A percentile compares a stretch with the other conserved stretches of the same genome.
Evolutionary conservation across 1,140 invertebrate genomes (phyloP).

Genomic region (Episyrphus balteatus): DNA sequence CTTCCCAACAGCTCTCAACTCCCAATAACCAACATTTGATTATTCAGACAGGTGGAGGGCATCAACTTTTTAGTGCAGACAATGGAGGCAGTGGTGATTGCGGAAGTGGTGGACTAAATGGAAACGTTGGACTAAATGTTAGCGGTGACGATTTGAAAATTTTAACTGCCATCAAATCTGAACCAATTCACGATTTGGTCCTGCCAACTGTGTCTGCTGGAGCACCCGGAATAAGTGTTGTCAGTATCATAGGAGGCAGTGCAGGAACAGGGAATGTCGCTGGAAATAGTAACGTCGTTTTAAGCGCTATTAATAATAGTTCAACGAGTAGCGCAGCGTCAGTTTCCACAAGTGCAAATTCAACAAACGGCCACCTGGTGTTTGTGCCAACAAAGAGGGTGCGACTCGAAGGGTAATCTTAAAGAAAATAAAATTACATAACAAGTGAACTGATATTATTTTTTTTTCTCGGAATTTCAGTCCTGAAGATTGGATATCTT

Average conservation of each 20-base stretch:
- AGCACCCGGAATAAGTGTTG: conserved; percentile 3
- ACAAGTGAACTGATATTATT: background rate
- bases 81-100: background rate
- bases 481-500: conserved; percentile 50
- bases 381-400: conserved; percentile 25
- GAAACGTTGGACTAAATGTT: too few species aligned
- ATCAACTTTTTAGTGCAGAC: background rate
- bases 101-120: background rate
- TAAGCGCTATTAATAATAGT: background rate
- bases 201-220: conserved; percentile 2
- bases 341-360: conserved; percentile 2
- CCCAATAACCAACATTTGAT: conserved; percentile 23
- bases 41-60: conserved; percentile 2
- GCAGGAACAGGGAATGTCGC: background rate
- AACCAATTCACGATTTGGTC: background rate
- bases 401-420: conserved; percentile 28
- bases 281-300: background rate
- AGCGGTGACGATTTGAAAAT: background rate
- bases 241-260: conserved; percentile 6
- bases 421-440: background rate
- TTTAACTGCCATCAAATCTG: background rate
- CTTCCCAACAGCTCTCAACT: too few species aligned
- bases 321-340: conserved; percentile 7
- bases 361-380: conserved; percentile 22
- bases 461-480: conserved; percentile 12